These are phyloP conservation scores for Eulemur albifrons DNA, from an alignment of 2,797 vertebrate genomes.

Conservation along the genomic window DNA sequence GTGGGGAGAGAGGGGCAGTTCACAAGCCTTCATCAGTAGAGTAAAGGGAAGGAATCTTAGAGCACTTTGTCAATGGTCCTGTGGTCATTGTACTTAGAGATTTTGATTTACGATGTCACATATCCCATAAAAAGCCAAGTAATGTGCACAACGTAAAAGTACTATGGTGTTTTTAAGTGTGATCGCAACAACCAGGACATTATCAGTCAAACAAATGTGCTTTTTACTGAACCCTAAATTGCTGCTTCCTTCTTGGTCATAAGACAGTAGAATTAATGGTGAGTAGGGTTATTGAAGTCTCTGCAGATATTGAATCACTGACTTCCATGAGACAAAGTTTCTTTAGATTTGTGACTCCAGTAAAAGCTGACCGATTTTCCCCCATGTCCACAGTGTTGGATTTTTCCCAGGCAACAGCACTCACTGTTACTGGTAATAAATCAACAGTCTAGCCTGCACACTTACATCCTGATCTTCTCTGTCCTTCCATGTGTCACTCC, in stretches of 20 bases:
- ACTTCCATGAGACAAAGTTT: neutral
- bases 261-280: slow-evolving; percentile 5
- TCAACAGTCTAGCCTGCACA: neutral
- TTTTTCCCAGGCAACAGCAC: neutral
- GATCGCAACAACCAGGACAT: neutral
- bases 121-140: neutral
- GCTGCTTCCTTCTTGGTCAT: neutral
- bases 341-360: slow-evolving; percentile 24
- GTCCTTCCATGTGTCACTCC: neutral
- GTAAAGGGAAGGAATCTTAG: neutral
- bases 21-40: neutral
- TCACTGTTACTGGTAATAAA: neutral
- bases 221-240: slow-evolving; percentile 37
- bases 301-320: neutral
- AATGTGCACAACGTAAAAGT: neutral
- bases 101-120: neutral
- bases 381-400: neutral
- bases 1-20: neutral
- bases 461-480: neutral
- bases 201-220: neutral
- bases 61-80: neutral
- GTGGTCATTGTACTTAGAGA: neutral
- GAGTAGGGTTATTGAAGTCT: neutral
- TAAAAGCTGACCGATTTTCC: neutral
- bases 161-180: neutral